Evolutionary conservation across 2,797 vertebrate species (phyloP).

Genomic region (Geotrypetes seraphini): DNA sequence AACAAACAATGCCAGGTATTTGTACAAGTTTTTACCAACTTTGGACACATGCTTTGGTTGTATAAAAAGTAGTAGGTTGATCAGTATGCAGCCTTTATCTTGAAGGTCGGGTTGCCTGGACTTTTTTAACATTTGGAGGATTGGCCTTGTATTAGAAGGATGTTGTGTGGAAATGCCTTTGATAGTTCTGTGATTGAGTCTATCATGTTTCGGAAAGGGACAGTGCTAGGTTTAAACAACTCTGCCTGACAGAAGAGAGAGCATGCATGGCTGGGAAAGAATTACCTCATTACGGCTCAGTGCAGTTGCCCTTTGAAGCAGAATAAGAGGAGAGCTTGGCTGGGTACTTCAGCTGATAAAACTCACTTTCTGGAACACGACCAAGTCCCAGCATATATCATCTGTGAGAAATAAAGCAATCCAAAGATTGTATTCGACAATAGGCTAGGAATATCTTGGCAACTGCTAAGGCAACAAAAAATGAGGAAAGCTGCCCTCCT

Average conservation of each 20-base stretch:
- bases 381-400: conserved; percentile 42
- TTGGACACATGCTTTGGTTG: conserved; percentile 34
- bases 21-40: conserved; percentile 56
- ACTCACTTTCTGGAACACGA: conserved; percentile 48
- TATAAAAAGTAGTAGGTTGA: conserved; percentile 44
- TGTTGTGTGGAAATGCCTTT: conserved; percentile 47
- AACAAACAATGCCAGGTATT: conserved; percentile 43
- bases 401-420: conserved; percentile 34
- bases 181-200: conserved; percentile 49
- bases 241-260: conserved; percentile 34
- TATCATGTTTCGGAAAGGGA: conserved; percentile 37
- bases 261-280: conserved; percentile 30
- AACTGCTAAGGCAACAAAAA: conserved; percentile 48
- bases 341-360: conserved; percentile 44
- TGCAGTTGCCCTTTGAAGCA: conserved; percentile 46
- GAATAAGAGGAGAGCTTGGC: conserved; percentile 47
- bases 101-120: conserved; percentile 29
- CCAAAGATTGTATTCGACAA: conserved; percentile 40
- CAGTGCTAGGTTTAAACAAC: conserved; percentile 28
- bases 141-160: conserved; percentile 36
- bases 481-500: conserved; percentile 35
- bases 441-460: conserved; percentile 41
- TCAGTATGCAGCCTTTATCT: conserved; percentile 49
- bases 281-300: conserved; percentile 39
- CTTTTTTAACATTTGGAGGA: conserved; percentile 39